Evolutionary conservation across 2,888 invertebrate genomes (phyloP), one percentile per base, ranked within the genome.

Genomic region (Xanthorhoe spadicearia): DNA sequence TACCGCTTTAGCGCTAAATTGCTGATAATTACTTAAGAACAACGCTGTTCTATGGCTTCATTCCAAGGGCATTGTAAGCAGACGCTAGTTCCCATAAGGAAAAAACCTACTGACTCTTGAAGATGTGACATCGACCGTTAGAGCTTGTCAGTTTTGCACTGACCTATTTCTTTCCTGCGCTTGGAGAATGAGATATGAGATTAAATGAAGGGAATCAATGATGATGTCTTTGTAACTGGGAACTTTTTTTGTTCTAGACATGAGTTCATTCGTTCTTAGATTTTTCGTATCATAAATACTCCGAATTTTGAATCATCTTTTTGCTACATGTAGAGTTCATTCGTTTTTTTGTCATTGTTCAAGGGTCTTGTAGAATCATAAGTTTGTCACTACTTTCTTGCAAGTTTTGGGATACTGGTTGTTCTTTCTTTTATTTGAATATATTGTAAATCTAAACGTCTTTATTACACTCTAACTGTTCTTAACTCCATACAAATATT

Each of bases 21-120:
- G 28, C 65, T 69, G 72, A 74, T 74, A 74, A 76, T 74, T 73
- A 50, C 43, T 23, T n/a, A 66, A 61, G 60, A 65, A 51, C 77
- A 71, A 74, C 73, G 70, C 64, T 61, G 23, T 60, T 19, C 57
- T 63, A 62, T 69, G 71, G 72, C 69, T 75, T 73, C 68, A 58
- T 61, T 76, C 69, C 77, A 80, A 79, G 82, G 80, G 66, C 75
- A 75, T 72, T 75, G 67, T 75, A 57, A 61, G 67, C 53, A 68
- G 38, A 56, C 52, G 64, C 50, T 66, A 65, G 71, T 76, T 79
- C 79, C 69, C 78, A 77, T 74, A 52, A 61, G 52, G 57, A 58
- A 61, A 64, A 53, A 63, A 13, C 46, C 28, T 23, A 17, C 19
- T 15, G 15, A n/a, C n/a, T n/a, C 6, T 1, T 3, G 18, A 32